These are phyloP conservation scores for Himalopsyche phryganea DNA, from an alignment of 1,140 invertebrate species.

Conservation along the genomic window DNA sequence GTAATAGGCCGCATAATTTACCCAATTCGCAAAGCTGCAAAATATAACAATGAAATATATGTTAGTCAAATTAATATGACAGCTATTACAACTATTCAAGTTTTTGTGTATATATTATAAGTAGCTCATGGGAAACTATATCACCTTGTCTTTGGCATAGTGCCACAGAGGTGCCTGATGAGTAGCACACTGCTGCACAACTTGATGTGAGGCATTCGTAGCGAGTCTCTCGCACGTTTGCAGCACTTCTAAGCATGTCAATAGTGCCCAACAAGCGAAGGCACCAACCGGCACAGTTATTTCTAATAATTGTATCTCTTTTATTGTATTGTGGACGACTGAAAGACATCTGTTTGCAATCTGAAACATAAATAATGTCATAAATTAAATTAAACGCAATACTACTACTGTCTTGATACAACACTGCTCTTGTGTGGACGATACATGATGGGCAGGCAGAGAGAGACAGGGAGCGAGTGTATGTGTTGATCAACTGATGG, in stretches of 20 bases:
- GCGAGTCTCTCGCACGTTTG: slow-evolving; percentile 67
- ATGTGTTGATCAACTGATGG: too few relatives aligned
- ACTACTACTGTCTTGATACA: not conserved
- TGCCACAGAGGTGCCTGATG: slow-evolving; percentile 89
- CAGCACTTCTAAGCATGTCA: slow-evolving; percentile 87
- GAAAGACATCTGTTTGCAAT: slow-evolving; percentile 79
- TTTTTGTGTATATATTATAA: too few relatives aligned
- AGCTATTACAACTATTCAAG: too few relatives aligned
- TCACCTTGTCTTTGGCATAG: slow-evolving; percentile 87
- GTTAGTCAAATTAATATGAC: too few relatives aligned
- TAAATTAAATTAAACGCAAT: slow-evolving; percentile 1
- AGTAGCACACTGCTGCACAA: slow-evolving; percentile 74
- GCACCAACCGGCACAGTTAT: slow-evolving; percentile 76
- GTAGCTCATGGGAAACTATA: too few relatives aligned
- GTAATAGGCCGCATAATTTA: slow-evolving; percentile 87
- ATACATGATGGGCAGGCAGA: too few relatives aligned
- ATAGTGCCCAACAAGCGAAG: slow-evolving; percentile 88
- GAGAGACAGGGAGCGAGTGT: too few relatives aligned
- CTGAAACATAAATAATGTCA: too few relatives aligned
- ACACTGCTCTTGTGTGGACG: too few relatives aligned
- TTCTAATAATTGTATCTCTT: slow-evolving; percentile 77
- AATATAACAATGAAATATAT: not conserved
- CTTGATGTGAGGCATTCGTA: slow-evolving; percentile 62
- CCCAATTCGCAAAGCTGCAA: slow-evolving; percentile 79
- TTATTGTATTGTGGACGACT: slow-evolving; percentile 82